Base-by-base conservation (phyloP, 2,797 vertebrate genomes). In the Lepus townsendii region DNA sequence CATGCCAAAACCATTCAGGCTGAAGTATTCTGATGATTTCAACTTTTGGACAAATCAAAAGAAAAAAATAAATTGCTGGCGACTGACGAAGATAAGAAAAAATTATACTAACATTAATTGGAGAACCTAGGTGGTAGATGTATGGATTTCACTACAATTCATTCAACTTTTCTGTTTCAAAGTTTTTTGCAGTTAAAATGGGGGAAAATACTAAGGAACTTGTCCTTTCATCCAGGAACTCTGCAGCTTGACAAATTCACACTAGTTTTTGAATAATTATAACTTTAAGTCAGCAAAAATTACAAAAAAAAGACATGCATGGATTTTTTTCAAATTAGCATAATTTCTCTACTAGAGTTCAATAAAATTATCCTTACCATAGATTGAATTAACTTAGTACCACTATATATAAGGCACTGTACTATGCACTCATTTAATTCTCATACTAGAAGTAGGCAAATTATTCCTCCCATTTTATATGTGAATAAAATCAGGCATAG, bases 231-330 rank as follows among this genome's bases (percentile, higher is more conserved):
- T 4, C 32, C 65, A 91, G 66, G 27, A 93, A 94, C 16, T 79
- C 42, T n/a, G 35, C 14, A 87, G 24, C 71, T 84, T 63, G 50
- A 92, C 20, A 20, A 91, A 91, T 87, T 84, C 50, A 92, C 77
- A 94, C 50, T 72, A 78, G 26, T 76, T 95, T 88, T 68, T 86
- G 11, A 92, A 71, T 83, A 95, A 91, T 65, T 83, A 10, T 73
- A 95, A 82, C 12, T 91, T 72, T 73, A 94, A 86, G 47, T 78
- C 38, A 88, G 62, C 66, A 84, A 95, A 96, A 96, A 90, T 73
- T 75, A 80, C 27, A 89, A 1, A 91, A 32, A 86, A 38, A 80
- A 16, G 91, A 94, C 12, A 91, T 27, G 11, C 38, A 78, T 47
- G 24, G 42, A 12, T 35, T 93, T 94, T 87, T 90, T 87, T 68